Evolutionary conservation across 2,797 vertebrate species (phyloP).

Genomic region (Graptemys geographica): DNA sequence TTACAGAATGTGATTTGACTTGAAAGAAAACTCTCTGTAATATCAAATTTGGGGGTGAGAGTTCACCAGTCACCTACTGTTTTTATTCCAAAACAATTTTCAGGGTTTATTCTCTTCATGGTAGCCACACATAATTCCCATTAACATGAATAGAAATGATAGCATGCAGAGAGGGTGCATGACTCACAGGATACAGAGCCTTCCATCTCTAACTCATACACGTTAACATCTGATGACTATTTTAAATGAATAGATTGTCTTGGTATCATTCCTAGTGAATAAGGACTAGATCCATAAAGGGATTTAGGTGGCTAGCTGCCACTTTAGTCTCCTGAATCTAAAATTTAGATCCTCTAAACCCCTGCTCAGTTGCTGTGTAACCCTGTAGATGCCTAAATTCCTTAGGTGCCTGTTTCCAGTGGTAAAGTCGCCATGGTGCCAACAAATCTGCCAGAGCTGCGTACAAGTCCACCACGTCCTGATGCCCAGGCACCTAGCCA

Average conservation of each 20-base stretch:
- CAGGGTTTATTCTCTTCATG: neutral
- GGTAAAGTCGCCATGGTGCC: neutral
- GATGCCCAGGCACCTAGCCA: neutral
- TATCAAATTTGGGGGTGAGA: neutral
- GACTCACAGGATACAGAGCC: neutral
- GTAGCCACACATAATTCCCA: neutral
- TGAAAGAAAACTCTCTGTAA: neutral
- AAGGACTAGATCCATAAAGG: neutral
- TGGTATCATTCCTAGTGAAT: neutral
- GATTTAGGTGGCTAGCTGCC: neutral
- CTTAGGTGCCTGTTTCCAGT: neutral
- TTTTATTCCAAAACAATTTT: conserved; percentile 32
- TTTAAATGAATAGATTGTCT: conserved; percentile 3
- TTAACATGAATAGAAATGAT: neutral
- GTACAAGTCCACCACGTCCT: neutral
- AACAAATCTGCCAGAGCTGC: neutral
- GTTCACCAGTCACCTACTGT: neutral
- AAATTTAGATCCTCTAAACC: neutral
- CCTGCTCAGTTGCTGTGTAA: neutral
- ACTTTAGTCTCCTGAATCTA: neutral
- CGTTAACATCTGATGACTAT: conserved; percentile 13
- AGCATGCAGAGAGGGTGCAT: neutral
- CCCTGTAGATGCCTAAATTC: neutral
- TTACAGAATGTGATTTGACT: conserved; percentile 30
- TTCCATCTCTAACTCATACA: neutral